Evolutionary conservation across 2,888 invertebrate genomes (phyloP), one percentile per base, ranked within the genome.

Genomic region (Junonia oenone): DNA sequence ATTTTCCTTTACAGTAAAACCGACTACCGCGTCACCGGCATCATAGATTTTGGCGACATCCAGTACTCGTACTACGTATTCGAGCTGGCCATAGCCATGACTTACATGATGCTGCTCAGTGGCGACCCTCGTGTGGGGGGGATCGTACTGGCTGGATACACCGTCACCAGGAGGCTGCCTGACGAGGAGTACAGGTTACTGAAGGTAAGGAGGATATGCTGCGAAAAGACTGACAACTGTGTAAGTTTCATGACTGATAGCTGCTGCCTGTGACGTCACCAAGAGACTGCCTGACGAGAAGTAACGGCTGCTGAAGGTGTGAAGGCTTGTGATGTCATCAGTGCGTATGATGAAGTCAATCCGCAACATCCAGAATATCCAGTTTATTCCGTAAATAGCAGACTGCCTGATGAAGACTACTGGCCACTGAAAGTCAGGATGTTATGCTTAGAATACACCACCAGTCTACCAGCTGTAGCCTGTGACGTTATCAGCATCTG

Each of bases 31-130:
- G 88, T 97, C 6, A 80, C 88, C 1, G 96, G 94, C 0, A 85
- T 98, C 48, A 92, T 98, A 11, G 98, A 98, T 85, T 97, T 97
- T 73, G 97, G 97, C 0, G 98, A 98, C 78, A 91, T 93, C 17
- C 94, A 95, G 60, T 85, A 91, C 55, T 93, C 94, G 0, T 95
- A 93, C 71, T 92, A 93, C 60, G 83, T 98, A 37, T 98, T 96
- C 77, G 98, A 98, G 76, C 75, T 98, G 57, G 96, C 97, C 1
- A 93, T 98, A 58, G 87, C 94, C 1, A 92, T 96, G 83, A 92
- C 94, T 14, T 98, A 98, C 79, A 93, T 95, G 92, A 94, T 97
- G 75, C 78, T 97, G 29, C 87, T 94, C 59, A 91, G 92, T 0
- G 92, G 92, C 11, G 90, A 93, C 57, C 72, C 94, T 0, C 78